Base-by-base conservation (phyloP, 2,113 vertebrate genomes). In the Dasyornis broadbenti region DNA sequence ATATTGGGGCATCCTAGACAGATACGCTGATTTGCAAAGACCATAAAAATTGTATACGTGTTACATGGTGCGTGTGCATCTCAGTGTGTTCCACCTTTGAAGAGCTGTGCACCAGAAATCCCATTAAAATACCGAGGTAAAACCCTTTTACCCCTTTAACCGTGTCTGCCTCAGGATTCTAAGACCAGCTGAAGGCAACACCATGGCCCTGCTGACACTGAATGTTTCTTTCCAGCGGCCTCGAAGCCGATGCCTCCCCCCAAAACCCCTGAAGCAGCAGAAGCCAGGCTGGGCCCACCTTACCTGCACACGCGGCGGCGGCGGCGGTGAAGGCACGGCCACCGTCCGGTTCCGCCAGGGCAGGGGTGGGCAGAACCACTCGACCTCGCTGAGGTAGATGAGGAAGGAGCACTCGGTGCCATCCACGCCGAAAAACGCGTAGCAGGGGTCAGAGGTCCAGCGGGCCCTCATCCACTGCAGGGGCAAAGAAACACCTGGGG, bases 401-500 rank as follows among this genome's bases (percentile, higher is more conserved):
- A 99, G 98, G 96, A 99, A 99, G 6, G 99, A 99, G 94, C 99
- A 99, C 90, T 99, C 99, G 0, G 99, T 99, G 90, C 99, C 99
- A 0, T 99, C 99, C 86, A 99, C 99, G 0, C 99, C 99, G 3
- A 99, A 99, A 89, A 99, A 99, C 17, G 99, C 98, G 0, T 99
- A 99, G 97, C 99, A 99, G 28, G 99, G 99, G 97, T 99, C 99
- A 0, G 99, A 99, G 28, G 99, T 99, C 99, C 99, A 99, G 76
- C 99, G 98, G 53, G 98, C 98, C 18, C 99, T 98, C 99, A 99
- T 99, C 99, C 99, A 99, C 99, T 99, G 97, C 12, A n/a, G 89
- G 45, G 66, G n/a, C 37, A 93, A 40, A 89, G 64, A 70, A 66
- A 81, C 17, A 33, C 0, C 0, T 8, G 19, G 52, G 30, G 78